Evolutionary conservation across 2,113 vertebrate species (phyloP), one percentile per base, ranked within the genome.

Genomic region (Odobenus rosmarus): DNA sequence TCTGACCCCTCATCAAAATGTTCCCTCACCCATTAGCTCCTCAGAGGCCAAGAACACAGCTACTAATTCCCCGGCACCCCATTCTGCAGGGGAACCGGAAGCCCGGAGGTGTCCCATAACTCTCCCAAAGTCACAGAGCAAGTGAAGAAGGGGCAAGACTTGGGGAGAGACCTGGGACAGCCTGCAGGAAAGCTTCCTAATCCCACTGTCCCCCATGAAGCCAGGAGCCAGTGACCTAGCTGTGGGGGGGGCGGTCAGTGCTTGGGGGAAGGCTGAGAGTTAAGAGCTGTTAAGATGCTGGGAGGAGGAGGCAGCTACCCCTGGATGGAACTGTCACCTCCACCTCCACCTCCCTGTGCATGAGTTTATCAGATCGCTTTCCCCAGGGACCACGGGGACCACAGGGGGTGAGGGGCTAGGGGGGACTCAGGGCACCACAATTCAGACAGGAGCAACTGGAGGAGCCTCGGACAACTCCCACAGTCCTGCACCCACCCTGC

Each of bases 121-220:
- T 23, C 33, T 57, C 61, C 91, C 87, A 55, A 36, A 31, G 42
- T 49, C 96, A 96, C 90, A 77, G 67, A 64, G 92, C 64, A 88
- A 46, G 33, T 55, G 71, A 81, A 14, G 53, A 42, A 1, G 2
- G 18, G 19, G 31, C 23, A 21, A 64, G 67, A 26, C 39, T n/a
- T 36, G 23, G 42, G 57, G 23, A 24, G 46, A 33, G 13, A 4
- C 33, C 24, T 0, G 46, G 26, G 62, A 23, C 4, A n/a, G 31
- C 10, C 26, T 1, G 21, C 31, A 13, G 36, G 57, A 59, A 62
- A 16, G 23, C 61, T 42, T 24, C 79, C 39, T 31, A n/a, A 33
- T 7, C 16, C 55, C 39, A 26, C 61, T 28, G 16, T 49, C 28
- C 18, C 64, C n/a, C 39, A 42, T 2, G 23, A 81, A 61, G 80